Evolutionary conservation across 2,888 invertebrate genomes (phyloP).

Genomic region (Drosophila stalkeri): DNA sequence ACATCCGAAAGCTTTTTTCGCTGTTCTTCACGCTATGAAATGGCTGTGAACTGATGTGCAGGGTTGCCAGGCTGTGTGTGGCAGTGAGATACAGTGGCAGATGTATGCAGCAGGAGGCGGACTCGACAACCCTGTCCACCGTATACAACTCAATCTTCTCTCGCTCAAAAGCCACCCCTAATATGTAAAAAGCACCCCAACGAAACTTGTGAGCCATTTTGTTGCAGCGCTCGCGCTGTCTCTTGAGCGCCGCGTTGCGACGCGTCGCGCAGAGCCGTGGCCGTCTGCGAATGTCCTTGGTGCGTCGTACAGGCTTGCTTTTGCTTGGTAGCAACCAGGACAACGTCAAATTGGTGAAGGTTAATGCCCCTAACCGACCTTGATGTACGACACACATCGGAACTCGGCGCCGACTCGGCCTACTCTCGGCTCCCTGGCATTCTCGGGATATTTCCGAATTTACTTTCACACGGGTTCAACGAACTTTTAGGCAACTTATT

Average conservation of each 20-base stretch:
- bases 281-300: constrained; percentile 71
- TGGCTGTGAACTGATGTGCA: constrained; percentile 9
- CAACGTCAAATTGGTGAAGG: constrained; percentile 78
- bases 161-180: constrained; percentile 67
- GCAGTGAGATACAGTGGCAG: too few relatives aligned
- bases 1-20: constrained; percentile 46
- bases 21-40: constrained; percentile 45
- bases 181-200: constrained; percentile 54
- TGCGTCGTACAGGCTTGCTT: constrained; percentile 54
- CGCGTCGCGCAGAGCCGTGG: constrained; percentile 43
- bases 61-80: constrained; percentile 50
- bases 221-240: constrained; percentile 37
- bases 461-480: constrained; percentile 74
- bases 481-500: constrained; percentile 73
- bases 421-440: constrained; percentile 41
- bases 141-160: constrained; percentile 60
- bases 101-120: background rate
- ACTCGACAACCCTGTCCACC: constrained; percentile 50
- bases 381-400: constrained; percentile 79
- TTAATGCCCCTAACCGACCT: constrained; percentile 84
- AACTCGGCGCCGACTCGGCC: constrained; percentile 64
- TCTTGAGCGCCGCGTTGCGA: constrained; percentile 43
- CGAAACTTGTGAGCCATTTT: constrained; percentile 64
- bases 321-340: constrained; percentile 54
- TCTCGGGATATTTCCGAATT: constrained; percentile 43